These are phyloP conservation scores for Lithobates pipiens DNA, from an alignment of 2,797 vertebrate genomes.

Conservation along the genomic window DNA sequence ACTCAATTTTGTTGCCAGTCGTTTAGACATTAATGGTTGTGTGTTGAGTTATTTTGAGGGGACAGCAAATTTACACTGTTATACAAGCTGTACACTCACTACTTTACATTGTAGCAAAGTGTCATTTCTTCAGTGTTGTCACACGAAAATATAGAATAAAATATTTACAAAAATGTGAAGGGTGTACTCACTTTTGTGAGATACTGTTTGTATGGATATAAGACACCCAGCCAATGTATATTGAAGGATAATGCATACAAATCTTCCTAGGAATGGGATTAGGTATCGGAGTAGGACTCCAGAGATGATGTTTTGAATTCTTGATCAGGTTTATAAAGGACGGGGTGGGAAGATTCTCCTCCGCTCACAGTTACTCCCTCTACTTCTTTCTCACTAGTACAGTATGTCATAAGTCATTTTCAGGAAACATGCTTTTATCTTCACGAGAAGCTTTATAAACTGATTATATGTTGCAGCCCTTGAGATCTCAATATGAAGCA, in stretches of 20 bases:
- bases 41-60: too few species aligned
- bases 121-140: too few species aligned
- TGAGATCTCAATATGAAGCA: slow-evolving; percentile 64
- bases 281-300: slow-evolving; percentile 11
- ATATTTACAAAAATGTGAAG: too few species aligned
- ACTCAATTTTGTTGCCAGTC: too few species aligned
- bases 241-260: background rate
- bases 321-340: background rate
- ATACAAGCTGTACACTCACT: too few species aligned
- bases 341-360: slow-evolving; percentile 61
- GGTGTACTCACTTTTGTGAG: too few species aligned
- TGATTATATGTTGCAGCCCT: slow-evolving; percentile 58
- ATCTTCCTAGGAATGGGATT: background rate
- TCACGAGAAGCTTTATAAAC: slow-evolving; percentile 67
- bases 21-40: too few species aligned
- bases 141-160: too few species aligned
- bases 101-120: too few species aligned
- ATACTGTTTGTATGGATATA: background rate
- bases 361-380: slow-evolving; percentile 65
- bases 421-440: slow-evolving; percentile 67
- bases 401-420: slow-evolving; percentile 64
- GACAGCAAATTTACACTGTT: too few species aligned
- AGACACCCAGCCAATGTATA: background rate
- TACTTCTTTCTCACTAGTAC: slow-evolving; percentile 61
- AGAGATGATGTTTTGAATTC: slow-evolving; percentile 11